Evolutionary conservation across 2,113 vertebrate species (phyloP), one percentile per base, ranked within the genome.

Genomic region (Scortum barcoo): DNA sequence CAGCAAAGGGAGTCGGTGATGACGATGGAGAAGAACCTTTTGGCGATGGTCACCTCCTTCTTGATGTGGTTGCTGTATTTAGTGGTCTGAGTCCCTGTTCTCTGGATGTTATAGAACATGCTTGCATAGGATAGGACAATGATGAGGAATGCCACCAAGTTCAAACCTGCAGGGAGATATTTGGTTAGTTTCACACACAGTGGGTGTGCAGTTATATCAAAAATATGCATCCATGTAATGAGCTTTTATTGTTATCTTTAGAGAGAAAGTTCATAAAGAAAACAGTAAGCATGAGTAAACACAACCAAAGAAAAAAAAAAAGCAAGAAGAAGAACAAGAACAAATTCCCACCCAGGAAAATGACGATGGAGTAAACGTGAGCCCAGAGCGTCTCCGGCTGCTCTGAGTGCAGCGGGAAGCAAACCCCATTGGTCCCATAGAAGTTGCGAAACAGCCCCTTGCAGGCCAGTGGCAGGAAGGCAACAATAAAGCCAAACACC

Each of bases 61-160:
- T 96, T 99, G 81, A 99, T 96, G 87, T 98, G 97, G 92, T 97
- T 98, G 93, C 89, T 96, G 94, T 98, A 96, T 93, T 97, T 97
- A n/a, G 96, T 97, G 30, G 97, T 96, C 78, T 96, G 96, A 6
- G 96, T 95, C 7, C 97, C 94, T 38, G 97, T 99, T 84, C 95
- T 96, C 87, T 97, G 97, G 88, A 99, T 95, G 71, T 96, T 99
- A 89, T 99, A 98, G 93, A 99, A 99, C 98, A 99, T 99, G 87
- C 97, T 98, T 81, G 97, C 97, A 0, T 99, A 99, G 78, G 97
- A 97, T 83, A 99, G 95, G 13, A 99, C 96, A 28, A 99, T 98
- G 93, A 97, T 96, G 91, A 99, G 94, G 89, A 99, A 99, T 0
- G 98, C 97, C 76, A 95, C 96, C 93, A 99, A 91, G 90, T 99